Evolutionary conservation across 2,797 vertebrate species (phyloP).

Genomic region (Xerus rutilus): DNA sequence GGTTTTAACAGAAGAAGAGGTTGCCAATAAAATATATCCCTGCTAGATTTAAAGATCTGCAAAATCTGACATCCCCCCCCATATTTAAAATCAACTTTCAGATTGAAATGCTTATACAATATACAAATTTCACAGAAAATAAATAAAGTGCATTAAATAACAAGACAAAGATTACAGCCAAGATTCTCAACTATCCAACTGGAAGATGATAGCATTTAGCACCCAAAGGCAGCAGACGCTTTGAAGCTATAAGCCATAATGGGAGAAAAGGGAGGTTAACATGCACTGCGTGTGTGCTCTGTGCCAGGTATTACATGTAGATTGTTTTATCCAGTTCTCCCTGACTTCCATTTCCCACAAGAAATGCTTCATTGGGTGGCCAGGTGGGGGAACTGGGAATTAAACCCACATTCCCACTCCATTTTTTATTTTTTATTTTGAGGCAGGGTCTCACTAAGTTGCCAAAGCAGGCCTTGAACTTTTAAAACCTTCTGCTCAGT

Average conservation of each 20-base stretch:
- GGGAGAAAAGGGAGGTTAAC: not conserved
- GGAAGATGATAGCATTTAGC: not conserved
- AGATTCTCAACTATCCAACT: not conserved
- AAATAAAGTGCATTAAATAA: constrained; percentile 30
- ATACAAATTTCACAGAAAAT: constrained; percentile 16
- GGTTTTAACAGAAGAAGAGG: not conserved
- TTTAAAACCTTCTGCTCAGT: no score
- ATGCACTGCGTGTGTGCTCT: accelerated
- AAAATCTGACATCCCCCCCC: constrained; percentile 10
- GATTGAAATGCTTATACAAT: not conserved
- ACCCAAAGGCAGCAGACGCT: not conserved
- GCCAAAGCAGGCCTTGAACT: no score
- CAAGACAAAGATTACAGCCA: not conserved
- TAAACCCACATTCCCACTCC: no score
- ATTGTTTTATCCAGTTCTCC: not conserved
- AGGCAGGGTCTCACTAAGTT: no score
- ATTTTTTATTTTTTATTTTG: no score
- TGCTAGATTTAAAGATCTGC: constrained; percentile 6
- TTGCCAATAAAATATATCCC: not conserved
- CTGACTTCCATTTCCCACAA: not conserved
- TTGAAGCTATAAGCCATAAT: not conserved
- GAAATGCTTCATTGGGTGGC: not conserved
- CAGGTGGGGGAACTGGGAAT: no score
- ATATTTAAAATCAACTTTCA: constrained; percentile 13
- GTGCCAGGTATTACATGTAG: not conserved